Percentiles rank a stretch among this genome's conserved stretches.
Conservation (phyloP, 2,113 vertebrate species). For the Paramisgurnus dabryanus region DNA sequence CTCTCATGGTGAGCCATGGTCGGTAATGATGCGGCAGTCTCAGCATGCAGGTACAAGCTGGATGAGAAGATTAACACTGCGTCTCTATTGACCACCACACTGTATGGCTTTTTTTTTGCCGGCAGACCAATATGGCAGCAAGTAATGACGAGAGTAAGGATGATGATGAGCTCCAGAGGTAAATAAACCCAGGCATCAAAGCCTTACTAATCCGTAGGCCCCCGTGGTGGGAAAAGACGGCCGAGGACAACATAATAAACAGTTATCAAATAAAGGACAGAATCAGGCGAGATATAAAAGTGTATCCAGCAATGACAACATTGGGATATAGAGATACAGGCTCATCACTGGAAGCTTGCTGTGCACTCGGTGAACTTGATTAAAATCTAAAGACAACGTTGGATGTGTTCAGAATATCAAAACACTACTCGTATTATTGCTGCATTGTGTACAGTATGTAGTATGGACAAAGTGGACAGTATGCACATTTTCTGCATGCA, state of each 20-base stretch:
- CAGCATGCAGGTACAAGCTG: conserved; percentile 39
- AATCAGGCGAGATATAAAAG: conserved; percentile 5
- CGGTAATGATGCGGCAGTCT: conserved; percentile 43
- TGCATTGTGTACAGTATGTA: no score
- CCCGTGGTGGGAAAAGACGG: conserved; percentile 41
- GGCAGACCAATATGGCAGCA: conserved; percentile 25
- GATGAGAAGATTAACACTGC: conserved; percentile 50
- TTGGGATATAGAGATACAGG: not conserved
- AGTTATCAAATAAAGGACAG: conserved; percentile 42
- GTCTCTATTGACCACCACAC: conserved; percentile 51
- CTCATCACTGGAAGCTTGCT: not conserved
- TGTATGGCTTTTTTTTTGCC: conserved; percentile 32
- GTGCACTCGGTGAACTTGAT: conserved; percentile 24
- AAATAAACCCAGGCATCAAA: conserved; percentile 48
- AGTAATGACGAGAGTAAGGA: conserved; percentile 28
- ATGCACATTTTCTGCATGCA: no score
- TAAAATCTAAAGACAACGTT: not conserved
- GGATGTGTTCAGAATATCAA: not conserved
- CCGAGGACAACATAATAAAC: conserved; percentile 51
- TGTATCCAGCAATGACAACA: not conserved
- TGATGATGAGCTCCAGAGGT: conserved; percentile 49
- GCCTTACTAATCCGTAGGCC: conserved; percentile 53
- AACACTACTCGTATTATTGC: no score
- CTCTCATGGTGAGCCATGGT: not conserved
- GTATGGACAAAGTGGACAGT: no score